A percentile compares a stretch with the other conserved stretches of the same genome.
These are phyloP conservation scores for Acleris emargana DNA, from an alignment of 2,888 invertebrate species.

Conservation along the genomic window DNA sequence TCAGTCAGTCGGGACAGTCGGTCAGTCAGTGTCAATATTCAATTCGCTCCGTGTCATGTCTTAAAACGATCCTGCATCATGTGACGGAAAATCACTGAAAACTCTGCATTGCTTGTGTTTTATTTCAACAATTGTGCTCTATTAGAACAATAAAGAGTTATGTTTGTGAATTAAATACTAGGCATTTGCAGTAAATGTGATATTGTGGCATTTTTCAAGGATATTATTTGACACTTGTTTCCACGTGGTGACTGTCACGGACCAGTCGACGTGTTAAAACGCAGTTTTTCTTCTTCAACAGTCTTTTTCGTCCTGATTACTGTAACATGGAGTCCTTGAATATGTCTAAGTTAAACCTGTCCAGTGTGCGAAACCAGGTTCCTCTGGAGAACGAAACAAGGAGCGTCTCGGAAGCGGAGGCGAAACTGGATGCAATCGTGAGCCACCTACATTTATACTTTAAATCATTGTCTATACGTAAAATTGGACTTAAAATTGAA, in stretches of 20 bases:
- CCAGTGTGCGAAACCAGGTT: conserved; percentile 64
- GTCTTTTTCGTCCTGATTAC: conserved; percentile 46
- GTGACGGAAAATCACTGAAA: conserved; percentile 50
- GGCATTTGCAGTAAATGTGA: conserved; percentile 44
- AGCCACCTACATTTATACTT: conserved; percentile 43
- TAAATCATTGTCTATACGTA: no score
- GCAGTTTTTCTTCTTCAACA: conserved; percentile 48
- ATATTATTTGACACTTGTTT: conserved; percentile 71
- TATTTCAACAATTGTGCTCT: conserved; percentile 42
- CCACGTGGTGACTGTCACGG: conserved; percentile 79
- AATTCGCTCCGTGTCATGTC: conserved; percentile 40
- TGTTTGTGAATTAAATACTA: conserved; percentile 45
- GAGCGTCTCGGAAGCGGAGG: conserved; percentile 54
- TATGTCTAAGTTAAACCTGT: conserved; percentile 73
- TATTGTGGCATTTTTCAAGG: conserved; percentile 48
- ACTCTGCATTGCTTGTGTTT: conserved; percentile 36
- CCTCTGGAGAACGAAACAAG: conserved; percentile 57
- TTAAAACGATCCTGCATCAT: conserved; percentile 44
- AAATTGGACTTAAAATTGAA: conserved; percentile 2
- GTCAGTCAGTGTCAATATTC: conserved; percentile 31
- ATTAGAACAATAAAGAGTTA: conserved; percentile 47
- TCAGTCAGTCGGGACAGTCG: no score
- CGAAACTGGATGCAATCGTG: conserved; percentile 63
- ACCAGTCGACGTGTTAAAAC: conserved; percentile 74
- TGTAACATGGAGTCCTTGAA: conserved; percentile 73